Evolutionary conservation across 2,888 invertebrate genomes (phyloP), one percentile per base, ranked within the genome.

Genomic region (Protophormia terraenovae): DNA sequence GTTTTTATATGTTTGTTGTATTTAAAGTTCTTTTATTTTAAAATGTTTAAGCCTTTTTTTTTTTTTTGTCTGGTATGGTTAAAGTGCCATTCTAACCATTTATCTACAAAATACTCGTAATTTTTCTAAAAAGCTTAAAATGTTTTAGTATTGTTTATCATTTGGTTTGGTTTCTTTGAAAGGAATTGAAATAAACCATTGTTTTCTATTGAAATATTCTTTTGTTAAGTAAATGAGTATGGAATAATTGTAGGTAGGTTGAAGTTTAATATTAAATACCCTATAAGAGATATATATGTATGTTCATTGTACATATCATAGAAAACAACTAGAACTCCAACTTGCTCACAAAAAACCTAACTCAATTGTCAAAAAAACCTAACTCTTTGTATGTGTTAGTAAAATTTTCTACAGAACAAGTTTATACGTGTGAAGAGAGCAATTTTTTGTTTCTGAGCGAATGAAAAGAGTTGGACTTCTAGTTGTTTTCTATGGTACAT

Each of bases 41-140:
- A 58, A 72, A 29, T 29, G 41, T 41, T 24, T 41, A 14, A 47
- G 29, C 6, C 4, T 45, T 45, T 47, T 29, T 45, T 19, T 24
- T 8, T 8, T 19, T 22, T 24, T 41, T n/a, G n/a, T 19, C 3
- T 45, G 50, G 19, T 16, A 10, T n/a, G 19, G 6, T 27, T 66
- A 16, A 62, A 66, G 66, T 66, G 29, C 45, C 66, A 47, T 66
- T 66, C 66, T 29, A 29, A 45, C 10, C 27, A 27, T 66, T 66
- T 47, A 27, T 19, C 27, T 27, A 27, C 27, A 45, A 45, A 45
- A 45, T 66, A 47, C 12, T 66, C 14, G 24, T 16, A 47, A 10
- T 24, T 66, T 64, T 24, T 38, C 38, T 35, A 8, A 38, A 38
- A 60, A 62, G 22, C 14, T 62, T 7, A 55, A 55, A 60, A 16